These are phyloP conservation scores for Vultur gryphus DNA, from an alignment of 2,797 vertebrate species.

Conservation along the genomic window DNA sequence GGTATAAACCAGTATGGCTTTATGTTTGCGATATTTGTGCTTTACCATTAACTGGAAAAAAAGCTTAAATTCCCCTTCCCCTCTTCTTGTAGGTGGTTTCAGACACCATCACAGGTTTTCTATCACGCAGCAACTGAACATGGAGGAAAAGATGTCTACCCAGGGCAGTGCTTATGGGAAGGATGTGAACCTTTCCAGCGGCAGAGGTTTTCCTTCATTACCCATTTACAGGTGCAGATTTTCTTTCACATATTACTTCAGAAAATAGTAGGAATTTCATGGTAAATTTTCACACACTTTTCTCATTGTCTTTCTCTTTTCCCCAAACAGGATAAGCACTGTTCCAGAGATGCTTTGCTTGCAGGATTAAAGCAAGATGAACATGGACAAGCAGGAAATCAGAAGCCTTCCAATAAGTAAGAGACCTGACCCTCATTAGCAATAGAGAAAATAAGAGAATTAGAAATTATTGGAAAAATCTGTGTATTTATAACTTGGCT, in stretches of 20 bases:
- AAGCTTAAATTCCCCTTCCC: not conserved
- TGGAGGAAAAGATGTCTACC: conserved; percentile 92
- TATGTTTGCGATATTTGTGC: not conserved
- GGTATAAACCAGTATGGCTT: not conserved
- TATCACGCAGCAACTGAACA: conserved; percentile 97
- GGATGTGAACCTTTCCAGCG: conserved; percentile 96
- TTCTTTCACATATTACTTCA: not conserved
- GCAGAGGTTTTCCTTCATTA: conserved; percentile 98
- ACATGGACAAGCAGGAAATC: conserved; percentile 88
- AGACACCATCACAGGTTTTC: conserved; percentile 95
- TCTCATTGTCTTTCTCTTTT: not conserved
- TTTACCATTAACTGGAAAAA: not conserved
- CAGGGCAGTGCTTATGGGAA: conserved; percentile 95
- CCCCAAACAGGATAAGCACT: conserved; percentile 92
- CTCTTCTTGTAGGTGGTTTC: conserved; percentile 88
- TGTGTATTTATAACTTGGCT: not conserved
- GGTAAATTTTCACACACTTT: not conserved
- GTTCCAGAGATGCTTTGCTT: conserved; percentile 95
- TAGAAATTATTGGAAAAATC: not conserved
- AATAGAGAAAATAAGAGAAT: not conserved
- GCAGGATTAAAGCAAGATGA: conserved; percentile 95
- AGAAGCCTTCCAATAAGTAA: conserved; percentile 91
- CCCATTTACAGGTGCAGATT: conserved; percentile 89
- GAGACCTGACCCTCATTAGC: conserved; percentile 33
- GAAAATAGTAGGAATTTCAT: not conserved